A percentile compares a stretch with the other conserved stretches of the same genome.
phyloP scores from a whole-genome alignment of 2,113 vertebrate genomes.

The Chionis minor region DNA sequence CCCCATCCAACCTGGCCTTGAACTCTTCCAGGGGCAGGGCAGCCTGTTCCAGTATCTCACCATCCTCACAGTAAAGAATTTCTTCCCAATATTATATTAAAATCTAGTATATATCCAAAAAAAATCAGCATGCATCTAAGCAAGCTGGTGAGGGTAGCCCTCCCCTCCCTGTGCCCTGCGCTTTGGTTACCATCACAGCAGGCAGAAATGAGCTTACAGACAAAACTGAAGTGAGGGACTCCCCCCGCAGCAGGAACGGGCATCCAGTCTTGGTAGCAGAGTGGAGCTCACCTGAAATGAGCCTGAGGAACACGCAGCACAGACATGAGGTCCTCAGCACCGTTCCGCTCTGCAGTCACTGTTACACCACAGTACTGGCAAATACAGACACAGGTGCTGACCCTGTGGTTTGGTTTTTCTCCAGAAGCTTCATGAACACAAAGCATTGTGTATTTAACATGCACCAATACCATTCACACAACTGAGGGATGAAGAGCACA shows the following conservation, averaged over 20 bases:
- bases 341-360: rapidly evolving
- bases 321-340: rapidly evolving
- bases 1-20: neutral
- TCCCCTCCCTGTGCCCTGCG: rapidly evolving
- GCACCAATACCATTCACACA: neutral
- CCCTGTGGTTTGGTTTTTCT: rapidly evolving
- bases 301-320: neutral
- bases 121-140: rapidly evolving
- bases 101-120: neutral
- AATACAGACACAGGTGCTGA: neutral
- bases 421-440: neutral
- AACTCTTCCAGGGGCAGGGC: neutral
- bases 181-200: neutral
- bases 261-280: rapidly evolving
- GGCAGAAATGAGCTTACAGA: neutral
- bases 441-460: neutral
- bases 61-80: neutral
- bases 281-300: neutral
- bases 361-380: neutral
- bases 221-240: neutral
- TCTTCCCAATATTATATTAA: neutral
- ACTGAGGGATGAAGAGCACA: rapidly evolving
- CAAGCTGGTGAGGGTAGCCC: neutral
- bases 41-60: neutral
- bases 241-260: rapidly evolving